phyloP scores from a whole-genome alignment of 2,888 invertebrate genomes.

The Parnassius smintheus region DNA sequence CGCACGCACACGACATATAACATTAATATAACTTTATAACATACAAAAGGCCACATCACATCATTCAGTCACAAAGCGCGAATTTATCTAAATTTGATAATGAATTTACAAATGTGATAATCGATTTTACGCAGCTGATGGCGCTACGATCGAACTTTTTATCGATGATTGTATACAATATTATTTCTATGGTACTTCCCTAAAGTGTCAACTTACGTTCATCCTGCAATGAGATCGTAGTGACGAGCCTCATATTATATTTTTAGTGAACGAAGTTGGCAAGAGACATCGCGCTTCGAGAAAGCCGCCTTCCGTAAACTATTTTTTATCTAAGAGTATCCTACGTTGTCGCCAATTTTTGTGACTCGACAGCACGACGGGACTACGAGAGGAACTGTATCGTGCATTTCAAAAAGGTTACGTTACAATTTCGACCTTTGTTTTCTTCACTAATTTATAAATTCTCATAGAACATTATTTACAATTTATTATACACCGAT shows the following conservation, averaged over 20 bases:
- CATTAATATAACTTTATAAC: conserved; percentile 64
- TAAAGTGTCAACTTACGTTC: conserved; percentile 59
- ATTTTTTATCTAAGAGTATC: conserved; percentile 42
- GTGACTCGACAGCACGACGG: conserved; percentile 71
- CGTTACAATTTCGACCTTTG: conserved; percentile 70
- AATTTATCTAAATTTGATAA: conserved; percentile 56
- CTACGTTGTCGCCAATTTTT: conserved; percentile 50
- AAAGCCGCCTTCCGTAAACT: conserved; percentile 53
- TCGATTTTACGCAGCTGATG: conserved; percentile 33
- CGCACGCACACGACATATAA: conserved; percentile 63
- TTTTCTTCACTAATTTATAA: conserved; percentile 42
- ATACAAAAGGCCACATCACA: conserved; percentile 81
- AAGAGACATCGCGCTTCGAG: conserved; percentile 54
- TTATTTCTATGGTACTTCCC: conserved; percentile 56
- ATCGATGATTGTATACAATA: conserved; percentile 56
- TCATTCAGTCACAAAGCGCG: conserved; percentile 80
- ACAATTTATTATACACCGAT: conserved; percentile 54
- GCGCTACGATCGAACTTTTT: conserved; percentile 55
- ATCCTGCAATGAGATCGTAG: conserved; percentile 53
- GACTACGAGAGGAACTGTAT: conserved; percentile 78
- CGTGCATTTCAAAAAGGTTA: conserved; percentile 69
- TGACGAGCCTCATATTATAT: conserved; percentile 54
- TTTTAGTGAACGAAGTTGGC: conserved; percentile 57
- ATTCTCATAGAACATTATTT: conserved; percentile 52
- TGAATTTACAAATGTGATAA: conserved; percentile 57